Evolutionary conservation across 1,140 invertebrate species (phyloP), one percentile per base, ranked within the genome.

Genomic region (Heliconius hermathena): DNA sequence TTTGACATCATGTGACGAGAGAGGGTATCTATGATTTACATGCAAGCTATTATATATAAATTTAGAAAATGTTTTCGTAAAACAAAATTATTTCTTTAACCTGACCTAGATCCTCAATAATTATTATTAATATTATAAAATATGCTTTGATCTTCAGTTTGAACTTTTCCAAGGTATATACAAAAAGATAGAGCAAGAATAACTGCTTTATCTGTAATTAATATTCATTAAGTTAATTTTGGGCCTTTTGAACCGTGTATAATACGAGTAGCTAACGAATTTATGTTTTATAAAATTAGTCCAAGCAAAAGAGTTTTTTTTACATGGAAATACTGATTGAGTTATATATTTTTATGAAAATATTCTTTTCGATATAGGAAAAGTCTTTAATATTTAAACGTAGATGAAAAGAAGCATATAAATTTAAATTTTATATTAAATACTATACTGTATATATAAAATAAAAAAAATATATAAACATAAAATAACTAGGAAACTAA

Each of bases 11-110:
- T 54, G 49, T 73, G 52, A 66, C 5, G 70, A 76, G 38, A 38
- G 49, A 33, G 54, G 71, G 16, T 73, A 73, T 73, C 13, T 73
- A 46, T 73, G 76, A 76, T 76, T 80, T 52, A 75, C 72, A 71
- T 76, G 38, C 46, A 57, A 60, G 52, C 38, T 70, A n/a, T n/a
- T n/a, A n/a, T n/a, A n/a, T 72, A 49, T 80, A 75, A 79, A 75
- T 79, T 79, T 79, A 76, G 78, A 75, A 76, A 71, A 20, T 46
- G n/a, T 60, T 74, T 74, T 49, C 29, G 0, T 72, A 72, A 38
- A 38, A 66, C 16, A 11, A 66, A 11, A 66, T 66, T 22, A 26
- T 60, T 60, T 60, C 22, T 60, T 60, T 11, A n/a, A 60, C 0
- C 22, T 60, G 57, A n/a, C 57, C n/a, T 11, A 60, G 11, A 29